phyloP scores from a whole-genome alignment of 2,113 vertebrate species.

The Vimba vimba region DNA sequence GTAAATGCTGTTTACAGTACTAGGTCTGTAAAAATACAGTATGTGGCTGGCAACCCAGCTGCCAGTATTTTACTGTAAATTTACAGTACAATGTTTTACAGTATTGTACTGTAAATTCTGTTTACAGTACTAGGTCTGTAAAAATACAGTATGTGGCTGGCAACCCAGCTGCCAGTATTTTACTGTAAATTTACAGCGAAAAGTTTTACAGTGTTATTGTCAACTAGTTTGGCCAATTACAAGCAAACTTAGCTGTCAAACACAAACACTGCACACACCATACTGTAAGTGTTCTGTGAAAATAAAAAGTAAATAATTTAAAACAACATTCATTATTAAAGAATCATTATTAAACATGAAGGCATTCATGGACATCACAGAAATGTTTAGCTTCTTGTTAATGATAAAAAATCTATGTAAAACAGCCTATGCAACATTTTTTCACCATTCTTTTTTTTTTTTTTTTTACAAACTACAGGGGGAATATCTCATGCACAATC shows the following conservation, averaged over 20 bases:
- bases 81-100: too few relatives aligned
- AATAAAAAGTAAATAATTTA: background rate
- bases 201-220: too few relatives aligned
- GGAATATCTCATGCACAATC: background rate
- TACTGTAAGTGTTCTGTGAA: background rate
- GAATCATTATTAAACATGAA: conserved; percentile 24
- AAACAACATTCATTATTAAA: conserved; percentile 32
- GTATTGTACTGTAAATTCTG: too few relatives aligned
- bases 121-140: too few relatives aligned
- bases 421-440: background rate
- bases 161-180: too few relatives aligned
- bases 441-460: background rate
- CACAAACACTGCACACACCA: conserved; percentile 5
- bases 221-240: background rate
- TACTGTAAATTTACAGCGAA: too few relatives aligned
- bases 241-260: background rate
- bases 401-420: conserved; percentile 33
- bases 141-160: too few relatives aligned
- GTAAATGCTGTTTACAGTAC: too few relatives aligned
- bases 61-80: too few relatives aligned
- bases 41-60: too few relatives aligned
- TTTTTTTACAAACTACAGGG: background rate
- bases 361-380: conserved; percentile 2
- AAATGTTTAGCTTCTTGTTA: conserved; percentile 18
- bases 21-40: too few relatives aligned